Conservation (phyloP, 2,888 invertebrate genomes). For the Anodontia alba region DNA sequence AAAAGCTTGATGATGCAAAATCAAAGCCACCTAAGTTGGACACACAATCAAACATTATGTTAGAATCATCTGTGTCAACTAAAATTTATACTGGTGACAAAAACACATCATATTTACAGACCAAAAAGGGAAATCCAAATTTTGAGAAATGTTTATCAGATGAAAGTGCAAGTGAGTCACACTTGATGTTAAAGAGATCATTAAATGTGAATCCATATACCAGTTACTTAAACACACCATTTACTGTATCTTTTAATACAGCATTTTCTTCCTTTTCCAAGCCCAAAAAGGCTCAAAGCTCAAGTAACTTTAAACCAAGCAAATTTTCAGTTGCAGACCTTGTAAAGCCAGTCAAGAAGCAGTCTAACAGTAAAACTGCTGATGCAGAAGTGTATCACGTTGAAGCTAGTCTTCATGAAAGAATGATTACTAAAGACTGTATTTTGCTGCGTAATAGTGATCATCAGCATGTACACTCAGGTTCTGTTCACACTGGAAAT, state of each 20-base stretch:
- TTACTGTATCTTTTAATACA: background rate
- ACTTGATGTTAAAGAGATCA: background rate
- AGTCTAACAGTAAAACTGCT: background rate
- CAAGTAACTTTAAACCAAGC: background rate
- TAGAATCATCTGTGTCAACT: too few species aligned
- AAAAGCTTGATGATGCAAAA: too few species aligned
- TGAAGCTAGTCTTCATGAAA: background rate
- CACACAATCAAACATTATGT: too few species aligned
- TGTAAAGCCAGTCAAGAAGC: background rate
- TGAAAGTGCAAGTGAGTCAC: background rate
- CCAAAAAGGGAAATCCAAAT: too few species aligned
- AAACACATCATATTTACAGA: too few species aligned
- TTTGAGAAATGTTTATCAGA: too few species aligned
- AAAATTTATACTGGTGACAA: too few species aligned
- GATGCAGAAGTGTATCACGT: slow-evolving; percentile 3
- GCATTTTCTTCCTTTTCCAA: background rate
- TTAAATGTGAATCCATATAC: background rate
- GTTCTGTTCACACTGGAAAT: too few species aligned
- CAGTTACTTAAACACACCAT: background rate
- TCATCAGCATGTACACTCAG: too few species aligned
- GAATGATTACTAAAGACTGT: too few species aligned
- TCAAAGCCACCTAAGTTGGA: too few species aligned
- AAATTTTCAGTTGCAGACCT: background rate
- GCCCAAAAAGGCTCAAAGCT: background rate
- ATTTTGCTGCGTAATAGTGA: too few species aligned